Evolutionary conservation across 1,140 invertebrate genomes (phyloP).

Genomic region (Orchestia grillus): DNA sequence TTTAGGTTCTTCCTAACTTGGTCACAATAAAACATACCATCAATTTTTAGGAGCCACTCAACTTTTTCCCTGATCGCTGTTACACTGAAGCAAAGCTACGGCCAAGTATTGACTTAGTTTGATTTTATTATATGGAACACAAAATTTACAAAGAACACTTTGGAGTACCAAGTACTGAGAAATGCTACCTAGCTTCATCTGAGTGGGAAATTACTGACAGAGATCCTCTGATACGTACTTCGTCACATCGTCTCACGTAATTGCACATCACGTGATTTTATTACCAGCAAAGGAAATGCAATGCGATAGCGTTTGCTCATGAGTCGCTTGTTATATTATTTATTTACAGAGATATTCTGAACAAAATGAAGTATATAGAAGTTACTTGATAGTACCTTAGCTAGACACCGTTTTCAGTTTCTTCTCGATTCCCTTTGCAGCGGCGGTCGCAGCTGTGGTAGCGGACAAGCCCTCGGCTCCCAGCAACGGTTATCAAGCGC

Average conservation of each 20-base stretch:
- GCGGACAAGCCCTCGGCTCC: background rate
- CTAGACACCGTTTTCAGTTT: background rate
- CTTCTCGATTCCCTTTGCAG: background rate
- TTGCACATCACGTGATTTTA: background rate
- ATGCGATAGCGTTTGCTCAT: background rate
- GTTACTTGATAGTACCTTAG: background rate
- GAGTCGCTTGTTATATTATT: background rate
- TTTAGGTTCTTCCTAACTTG: background rate
- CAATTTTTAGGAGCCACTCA: background rate
- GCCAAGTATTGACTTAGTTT: background rate
- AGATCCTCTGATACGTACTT: background rate
- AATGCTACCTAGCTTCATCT: too few species aligned
- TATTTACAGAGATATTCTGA: background rate
- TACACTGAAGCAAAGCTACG: background rate
- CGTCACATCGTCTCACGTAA: background rate
- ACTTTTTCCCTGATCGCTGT: too few species aligned
- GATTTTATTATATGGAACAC: background rate
- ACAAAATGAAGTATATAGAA: background rate
- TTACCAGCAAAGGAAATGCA: background rate
- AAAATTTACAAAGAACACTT: background rate
- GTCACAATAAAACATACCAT: background rate
- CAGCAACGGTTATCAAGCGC: conserved; percentile 19
- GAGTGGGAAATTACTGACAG: too few species aligned
- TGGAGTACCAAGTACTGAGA: background rate
- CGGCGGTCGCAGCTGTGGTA: background rate